Evolutionary conservation across 2,113 vertebrate genomes (phyloP).

Genomic region (Cyprinodon tularosa): DNA sequence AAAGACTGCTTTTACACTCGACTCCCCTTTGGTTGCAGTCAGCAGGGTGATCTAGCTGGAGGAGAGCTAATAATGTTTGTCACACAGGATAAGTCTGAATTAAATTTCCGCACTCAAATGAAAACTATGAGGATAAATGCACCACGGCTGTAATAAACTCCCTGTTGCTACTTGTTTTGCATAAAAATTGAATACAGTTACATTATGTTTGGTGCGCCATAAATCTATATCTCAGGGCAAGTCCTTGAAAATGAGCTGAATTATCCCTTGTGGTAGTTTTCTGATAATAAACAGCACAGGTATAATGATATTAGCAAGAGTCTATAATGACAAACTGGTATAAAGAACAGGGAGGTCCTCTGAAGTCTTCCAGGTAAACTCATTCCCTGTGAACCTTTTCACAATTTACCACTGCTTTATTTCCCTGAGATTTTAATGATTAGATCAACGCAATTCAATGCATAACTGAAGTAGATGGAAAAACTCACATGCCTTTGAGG

Average conservation of each 20-base stretch:
- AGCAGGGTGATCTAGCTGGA: background rate
- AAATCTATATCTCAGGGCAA: too few relatives aligned
- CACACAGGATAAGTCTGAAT: background rate
- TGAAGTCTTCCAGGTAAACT: too few relatives aligned
- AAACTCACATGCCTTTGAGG: too few relatives aligned
- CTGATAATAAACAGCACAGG: too few relatives aligned
- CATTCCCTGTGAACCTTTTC: background rate
- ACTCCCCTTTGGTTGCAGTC: background rate
- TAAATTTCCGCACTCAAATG: background rate
- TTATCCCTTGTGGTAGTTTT: too few relatives aligned
- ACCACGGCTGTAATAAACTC: background rate
- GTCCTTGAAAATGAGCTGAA: too few relatives aligned
- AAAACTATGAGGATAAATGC: background rate
- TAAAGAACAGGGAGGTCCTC: background rate
- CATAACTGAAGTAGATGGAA: too few relatives aligned
- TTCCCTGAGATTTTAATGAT: background rate
- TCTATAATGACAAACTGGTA: too few relatives aligned
- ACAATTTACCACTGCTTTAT: background rate
- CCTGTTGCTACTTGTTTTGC: background rate
- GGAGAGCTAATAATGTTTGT: background rate
- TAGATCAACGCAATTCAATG: background rate
- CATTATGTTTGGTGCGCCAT: background rate
- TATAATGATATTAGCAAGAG: too few relatives aligned
- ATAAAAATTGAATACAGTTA: background rate
- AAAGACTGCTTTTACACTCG: background rate